These are phyloP conservation scores for Aphidoletes aphidimyza DNA, from an alignment of 2,888 invertebrate species.

Conservation along the genomic window DNA sequence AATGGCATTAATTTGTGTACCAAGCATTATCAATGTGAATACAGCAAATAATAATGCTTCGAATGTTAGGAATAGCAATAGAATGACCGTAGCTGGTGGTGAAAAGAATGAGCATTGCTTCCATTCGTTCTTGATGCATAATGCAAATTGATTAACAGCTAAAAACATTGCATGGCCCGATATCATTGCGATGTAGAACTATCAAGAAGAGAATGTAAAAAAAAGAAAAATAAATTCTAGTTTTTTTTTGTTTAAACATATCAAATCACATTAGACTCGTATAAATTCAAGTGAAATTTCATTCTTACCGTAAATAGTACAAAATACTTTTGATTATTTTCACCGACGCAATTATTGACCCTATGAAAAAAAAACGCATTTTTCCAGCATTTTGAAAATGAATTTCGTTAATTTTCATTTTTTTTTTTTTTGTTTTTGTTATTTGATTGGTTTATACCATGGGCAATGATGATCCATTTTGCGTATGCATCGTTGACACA, in stretches of 20 bases:
- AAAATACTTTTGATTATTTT: constrained; percentile 99
- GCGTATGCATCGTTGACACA: constrained; percentile 82
- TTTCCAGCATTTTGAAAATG: too few species aligned
- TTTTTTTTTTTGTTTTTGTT: too few species aligned
- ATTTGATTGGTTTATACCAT: constrained; percentile 74
- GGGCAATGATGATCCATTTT: constrained; percentile 80
- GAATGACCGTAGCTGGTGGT: constrained; percentile 94
- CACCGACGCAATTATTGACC: constrained; percentile 90
- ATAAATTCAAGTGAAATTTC: constrained; percentile 31
- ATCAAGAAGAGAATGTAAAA: constrained; percentile 58
- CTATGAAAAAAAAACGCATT: not conserved
- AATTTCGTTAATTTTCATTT: too few species aligned
- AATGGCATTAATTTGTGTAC: constrained; percentile 95
- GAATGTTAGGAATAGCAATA: constrained; percentile 89
- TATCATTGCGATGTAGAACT: constrained; percentile 98
- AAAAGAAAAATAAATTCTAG: constrained; percentile 41
- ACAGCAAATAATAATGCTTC: constrained; percentile 96
- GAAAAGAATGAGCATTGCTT: constrained; percentile 92
- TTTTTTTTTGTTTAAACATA: not conserved
- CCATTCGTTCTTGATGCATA: constrained; percentile 94
- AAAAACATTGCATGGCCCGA: constrained; percentile 93
- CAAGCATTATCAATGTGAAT: constrained; percentile 97
- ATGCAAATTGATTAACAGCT: constrained; percentile 91
- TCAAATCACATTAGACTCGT: too few species aligned
- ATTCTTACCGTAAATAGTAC: constrained; percentile 92